Conservation (phyloP, 1,140 invertebrate genomes). For the Aphaenogaster rudis region DNA sequence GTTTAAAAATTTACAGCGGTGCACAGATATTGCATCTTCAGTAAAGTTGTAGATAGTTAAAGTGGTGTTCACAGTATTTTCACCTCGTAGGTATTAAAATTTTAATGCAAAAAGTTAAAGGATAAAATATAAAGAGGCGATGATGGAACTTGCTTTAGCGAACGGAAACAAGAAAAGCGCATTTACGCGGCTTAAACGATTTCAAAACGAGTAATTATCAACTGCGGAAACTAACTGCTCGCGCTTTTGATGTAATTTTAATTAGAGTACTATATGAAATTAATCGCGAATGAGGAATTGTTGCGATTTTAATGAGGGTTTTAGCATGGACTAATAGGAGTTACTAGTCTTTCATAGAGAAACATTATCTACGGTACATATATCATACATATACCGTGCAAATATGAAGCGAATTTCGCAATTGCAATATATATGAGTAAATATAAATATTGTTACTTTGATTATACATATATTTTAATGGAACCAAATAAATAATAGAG, state of each 20-base stretch:
- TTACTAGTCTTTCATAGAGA: slow-evolving; percentile 27
- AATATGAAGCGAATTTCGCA: neutral
- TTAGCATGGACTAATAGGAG: slow-evolving; percentile 5
- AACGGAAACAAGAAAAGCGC: slow-evolving; percentile 44
- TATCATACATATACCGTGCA: neutral
- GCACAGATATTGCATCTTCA: slow-evolving; percentile 9
- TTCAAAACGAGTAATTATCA: slow-evolving; percentile 56
- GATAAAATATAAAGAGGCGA: slow-evolving; percentile 20
- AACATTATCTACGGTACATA: neutral
- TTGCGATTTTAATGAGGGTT: slow-evolving; percentile 54
- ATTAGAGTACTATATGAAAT: slow-evolving; percentile 47
- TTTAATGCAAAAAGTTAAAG: slow-evolving; percentile 53
- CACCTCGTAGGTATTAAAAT: slow-evolving; percentile 44
- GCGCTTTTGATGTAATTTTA: slow-evolving; percentile 55
- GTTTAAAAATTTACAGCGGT: slow-evolving; percentile 39
- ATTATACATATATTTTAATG: neutral
- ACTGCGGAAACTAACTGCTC: slow-evolving; percentile 44
- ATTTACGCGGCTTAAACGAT: slow-evolving; percentile 55
- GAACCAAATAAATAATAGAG: neutral
- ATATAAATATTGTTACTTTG: slow-evolving; percentile 24
- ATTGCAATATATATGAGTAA: neutral
- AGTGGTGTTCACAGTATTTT: slow-evolving; percentile 42
- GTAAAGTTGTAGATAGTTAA: slow-evolving; percentile 41
- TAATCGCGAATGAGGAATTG: slow-evolving; percentile 42
- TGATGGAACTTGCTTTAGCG: slow-evolving; percentile 31